Evolutionary conservation across 2,113 vertebrate species (phyloP).

Genomic region (Lonchura striata): DNA sequence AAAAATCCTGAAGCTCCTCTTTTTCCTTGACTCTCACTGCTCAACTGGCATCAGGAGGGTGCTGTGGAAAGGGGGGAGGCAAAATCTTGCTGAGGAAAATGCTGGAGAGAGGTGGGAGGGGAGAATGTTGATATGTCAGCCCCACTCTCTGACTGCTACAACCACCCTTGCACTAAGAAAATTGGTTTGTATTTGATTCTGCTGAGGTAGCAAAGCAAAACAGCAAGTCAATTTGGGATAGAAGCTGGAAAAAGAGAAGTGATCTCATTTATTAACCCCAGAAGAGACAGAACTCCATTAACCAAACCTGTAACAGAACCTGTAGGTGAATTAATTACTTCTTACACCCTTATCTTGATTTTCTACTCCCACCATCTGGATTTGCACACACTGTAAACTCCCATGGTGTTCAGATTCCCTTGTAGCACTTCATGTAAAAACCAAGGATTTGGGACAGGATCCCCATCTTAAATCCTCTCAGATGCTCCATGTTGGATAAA

Average conservation of each 20-base stretch:
- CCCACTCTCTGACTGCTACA: not conserved
- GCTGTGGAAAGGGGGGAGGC: not conserved
- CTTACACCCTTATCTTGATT: not conserved
- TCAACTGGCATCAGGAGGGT: not conserved
- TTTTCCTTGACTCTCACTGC: not conserved
- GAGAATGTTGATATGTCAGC: not conserved
- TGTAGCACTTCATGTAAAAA: not conserved
- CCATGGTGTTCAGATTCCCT: not conserved
- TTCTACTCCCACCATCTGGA: not conserved
- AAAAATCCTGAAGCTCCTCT: not conserved
- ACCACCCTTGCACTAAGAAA: not conserved
- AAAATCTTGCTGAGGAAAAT: not conserved
- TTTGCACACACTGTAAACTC: not conserved
- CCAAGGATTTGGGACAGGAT: not conserved
- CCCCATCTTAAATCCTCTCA: not conserved
- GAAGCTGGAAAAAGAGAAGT: slow-evolving; percentile 9
- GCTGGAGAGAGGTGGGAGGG: not conserved
- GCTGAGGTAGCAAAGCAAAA: slow-evolving; percentile 32
- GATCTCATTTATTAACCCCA: not conserved
- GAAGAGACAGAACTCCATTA: not conserved
- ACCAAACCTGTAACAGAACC: not conserved
- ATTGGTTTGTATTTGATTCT: slow-evolving; percentile 26
- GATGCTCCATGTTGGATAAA: not conserved
- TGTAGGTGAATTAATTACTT: not conserved
- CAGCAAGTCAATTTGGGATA: slow-evolving; percentile 33